phyloP scores from a whole-genome alignment of 2,113 vertebrate genomes.

The Phainopepla nitens region DNA sequence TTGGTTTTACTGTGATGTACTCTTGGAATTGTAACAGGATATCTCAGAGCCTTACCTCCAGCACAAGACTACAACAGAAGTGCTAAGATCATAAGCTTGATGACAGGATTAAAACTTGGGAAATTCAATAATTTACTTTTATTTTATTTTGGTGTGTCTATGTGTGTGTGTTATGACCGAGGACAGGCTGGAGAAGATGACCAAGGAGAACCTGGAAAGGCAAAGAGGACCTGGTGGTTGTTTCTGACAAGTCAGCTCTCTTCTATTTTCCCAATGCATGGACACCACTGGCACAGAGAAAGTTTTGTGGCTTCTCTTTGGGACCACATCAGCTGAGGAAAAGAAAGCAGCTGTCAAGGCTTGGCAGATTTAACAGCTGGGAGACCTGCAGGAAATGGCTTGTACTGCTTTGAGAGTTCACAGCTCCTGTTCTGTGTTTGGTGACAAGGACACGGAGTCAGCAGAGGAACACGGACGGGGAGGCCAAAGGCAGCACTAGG shows the following conservation, averaged over 20 bases:
- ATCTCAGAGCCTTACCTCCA: accelerated
- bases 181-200: background rate
- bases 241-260: accelerated
- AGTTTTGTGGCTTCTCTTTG: accelerated
- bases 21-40: too few relatives aligned
- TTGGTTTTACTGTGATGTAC: accelerated
- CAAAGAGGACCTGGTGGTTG: accelerated
- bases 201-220: accelerated
- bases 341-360: accelerated
- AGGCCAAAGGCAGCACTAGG: background rate
- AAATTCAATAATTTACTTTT: accelerated
- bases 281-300: accelerated
- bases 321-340: accelerated
- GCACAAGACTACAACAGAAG: accelerated
- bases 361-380: background rate
- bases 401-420: accelerated
- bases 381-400: accelerated
- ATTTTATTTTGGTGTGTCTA: background rate
- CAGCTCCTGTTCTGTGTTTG: accelerated
- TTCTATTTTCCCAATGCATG: accelerated
- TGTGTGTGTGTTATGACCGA: accelerated
- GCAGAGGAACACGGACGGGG: accelerated
- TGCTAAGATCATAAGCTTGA: accelerated
- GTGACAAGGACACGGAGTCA: background rate
- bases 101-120: background rate